Conservation (phyloP, 2,113 vertebrate species). For the Phrynosoma blainvillii region DNA sequence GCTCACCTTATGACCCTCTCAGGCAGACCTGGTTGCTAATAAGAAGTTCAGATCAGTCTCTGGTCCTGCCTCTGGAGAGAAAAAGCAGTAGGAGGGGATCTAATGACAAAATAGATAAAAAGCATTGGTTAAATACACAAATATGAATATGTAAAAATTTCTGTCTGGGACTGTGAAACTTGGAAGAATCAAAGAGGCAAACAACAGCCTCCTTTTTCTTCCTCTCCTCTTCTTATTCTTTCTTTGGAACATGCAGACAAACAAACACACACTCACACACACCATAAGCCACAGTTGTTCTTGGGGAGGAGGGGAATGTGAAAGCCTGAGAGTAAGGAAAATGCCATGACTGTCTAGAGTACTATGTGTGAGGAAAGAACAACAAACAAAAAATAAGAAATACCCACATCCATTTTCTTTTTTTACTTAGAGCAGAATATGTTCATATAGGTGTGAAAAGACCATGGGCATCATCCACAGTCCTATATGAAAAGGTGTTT, state of each 20-base stretch:
- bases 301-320: neutral
- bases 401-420: neutral
- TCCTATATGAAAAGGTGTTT: no score
- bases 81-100: neutral
- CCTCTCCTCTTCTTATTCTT: no score
- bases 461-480: no score
- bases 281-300: rapidly evolving
- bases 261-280: no score
- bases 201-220: neutral
- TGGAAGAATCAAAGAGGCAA: neutral
- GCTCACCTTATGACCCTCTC: neutral
- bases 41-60: neutral
- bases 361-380: rapidly evolving
- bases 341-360: neutral
- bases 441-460: neutral
- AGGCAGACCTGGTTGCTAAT: conserved; percentile 7
- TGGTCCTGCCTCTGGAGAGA: neutral
- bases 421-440: neutral
- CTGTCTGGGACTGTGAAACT: rapidly evolving
- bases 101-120: conserved; percentile 16
- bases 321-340: neutral
- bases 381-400: conserved; percentile 5
- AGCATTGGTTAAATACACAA: neutral
- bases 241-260: no score
- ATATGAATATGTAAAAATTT: neutral